These are phyloP conservation scores for Drosophila emarginata DNA, from an alignment of 2,888 invertebrate genomes.

Conservation along the genomic window DNA sequence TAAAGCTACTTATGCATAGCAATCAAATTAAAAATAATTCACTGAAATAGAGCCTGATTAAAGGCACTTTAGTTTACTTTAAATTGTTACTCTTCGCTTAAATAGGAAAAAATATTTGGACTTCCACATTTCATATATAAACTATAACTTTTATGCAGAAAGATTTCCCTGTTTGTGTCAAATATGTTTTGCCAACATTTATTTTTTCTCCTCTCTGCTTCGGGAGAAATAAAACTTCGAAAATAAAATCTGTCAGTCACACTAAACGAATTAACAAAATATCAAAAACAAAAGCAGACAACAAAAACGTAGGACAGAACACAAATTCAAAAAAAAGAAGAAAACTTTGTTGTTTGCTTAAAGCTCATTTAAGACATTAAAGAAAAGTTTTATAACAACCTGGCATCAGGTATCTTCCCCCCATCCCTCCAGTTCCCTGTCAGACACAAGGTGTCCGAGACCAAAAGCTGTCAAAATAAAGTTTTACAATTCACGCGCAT, in stretches of 20 bases:
- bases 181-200: background rate
- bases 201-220: background rate
- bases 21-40: no score
- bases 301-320: background rate
- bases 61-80: no score
- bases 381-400: constrained; percentile 32
- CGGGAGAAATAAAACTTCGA: background rate
- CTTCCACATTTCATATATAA: background rate
- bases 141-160: background rate
- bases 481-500: constrained; percentile 66
- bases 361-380: constrained; percentile 32
- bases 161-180: background rate
- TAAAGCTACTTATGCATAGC: no score
- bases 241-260: background rate
- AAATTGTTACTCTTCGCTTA: no score
- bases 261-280: constrained; percentile 32
- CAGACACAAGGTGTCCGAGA: constrained; percentile 60
- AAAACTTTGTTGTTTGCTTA: constrained; percentile 22
- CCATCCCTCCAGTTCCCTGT: constrained; percentile 8
- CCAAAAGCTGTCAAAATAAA: constrained; percentile 70
- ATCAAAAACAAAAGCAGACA: background rate
- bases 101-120: no score
- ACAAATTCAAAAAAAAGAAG: background rate
- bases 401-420: background rate
- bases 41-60: no score